A percentile compares a stretch with the other conserved stretches of the same genome.
phyloP scores from a whole-genome alignment of 2,113 vertebrate genomes.

The Alethe diademata region DNA sequence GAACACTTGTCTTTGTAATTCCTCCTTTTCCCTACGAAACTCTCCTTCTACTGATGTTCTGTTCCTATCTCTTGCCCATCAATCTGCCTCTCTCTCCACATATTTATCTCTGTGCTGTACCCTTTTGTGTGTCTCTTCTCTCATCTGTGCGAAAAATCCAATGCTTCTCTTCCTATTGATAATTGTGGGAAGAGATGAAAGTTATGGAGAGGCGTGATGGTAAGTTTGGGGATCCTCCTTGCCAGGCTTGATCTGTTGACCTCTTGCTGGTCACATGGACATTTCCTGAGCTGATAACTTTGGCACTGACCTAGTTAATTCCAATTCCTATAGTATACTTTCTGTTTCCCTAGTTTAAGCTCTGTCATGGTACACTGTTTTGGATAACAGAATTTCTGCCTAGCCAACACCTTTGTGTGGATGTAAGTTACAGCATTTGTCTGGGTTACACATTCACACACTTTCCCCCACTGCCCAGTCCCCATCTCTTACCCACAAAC shows the following conservation, averaged over 20 bases:
- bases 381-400: neutral
- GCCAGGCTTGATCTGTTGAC: neutral
- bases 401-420: neutral
- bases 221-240: neutral
- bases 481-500: neutral
- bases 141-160: neutral
- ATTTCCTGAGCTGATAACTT: neutral
- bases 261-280: neutral
- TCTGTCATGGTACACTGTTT: neutral
- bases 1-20: constrained; percentile 10
- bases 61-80: neutral
- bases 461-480: neutral
- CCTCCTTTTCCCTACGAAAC: neutral
- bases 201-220: neutral
- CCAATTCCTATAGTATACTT: neutral
- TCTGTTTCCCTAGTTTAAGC: neutral
- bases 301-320: neutral
- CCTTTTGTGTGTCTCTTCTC: neutral
- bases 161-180: neutral
- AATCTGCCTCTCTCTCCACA: neutral
- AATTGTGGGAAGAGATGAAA: neutral
- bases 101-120: constrained; percentile 8
- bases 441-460: neutral
- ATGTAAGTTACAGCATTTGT: neutral
- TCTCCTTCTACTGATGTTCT: neutral